These are phyloP conservation scores for Andricus curvator DNA, from an alignment of 2,888 invertebrate genomes.

Conservation along the genomic window DNA sequence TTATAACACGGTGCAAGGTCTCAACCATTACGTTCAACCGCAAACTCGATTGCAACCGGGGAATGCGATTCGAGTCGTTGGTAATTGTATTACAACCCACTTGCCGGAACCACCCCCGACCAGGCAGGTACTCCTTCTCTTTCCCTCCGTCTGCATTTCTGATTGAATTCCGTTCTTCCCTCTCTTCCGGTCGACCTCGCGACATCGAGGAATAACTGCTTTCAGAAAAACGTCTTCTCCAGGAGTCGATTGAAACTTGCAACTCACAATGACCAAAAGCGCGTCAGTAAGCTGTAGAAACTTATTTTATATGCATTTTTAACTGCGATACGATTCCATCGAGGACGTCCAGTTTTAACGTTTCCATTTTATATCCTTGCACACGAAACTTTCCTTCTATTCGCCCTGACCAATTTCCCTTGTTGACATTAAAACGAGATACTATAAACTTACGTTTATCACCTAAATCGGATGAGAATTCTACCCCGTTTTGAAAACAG, in stretches of 20 bases:
- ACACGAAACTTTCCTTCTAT: not conserved
- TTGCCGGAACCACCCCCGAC: conserved; percentile 60
- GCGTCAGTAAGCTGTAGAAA: not conserved
- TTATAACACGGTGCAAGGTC: conserved; percentile 41
- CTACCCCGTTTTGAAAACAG: not conserved
- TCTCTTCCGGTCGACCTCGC: conserved; percentile 39
- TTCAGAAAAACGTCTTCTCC: conserved; percentile 17
- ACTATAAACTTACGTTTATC: too few species aligned
- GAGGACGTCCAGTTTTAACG: not conserved
- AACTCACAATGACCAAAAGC: not conserved
- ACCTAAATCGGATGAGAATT: not conserved
- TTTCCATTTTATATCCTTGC: not conserved
- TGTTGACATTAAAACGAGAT: too few species aligned
- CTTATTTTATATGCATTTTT: conserved; percentile 1
- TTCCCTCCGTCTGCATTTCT: conserved; percentile 61
- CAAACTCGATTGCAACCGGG: conserved; percentile 68
- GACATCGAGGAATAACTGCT: conserved; percentile 35
- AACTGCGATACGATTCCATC: not conserved
- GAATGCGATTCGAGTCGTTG: conserved; percentile 71
- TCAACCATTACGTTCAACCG: conserved; percentile 66
- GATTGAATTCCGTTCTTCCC: conserved; percentile 66
- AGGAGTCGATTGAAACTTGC: not conserved
- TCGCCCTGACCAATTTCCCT: not conserved
- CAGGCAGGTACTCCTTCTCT: conserved; percentile 40
- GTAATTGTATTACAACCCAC: conserved; percentile 71